Evolutionary conservation across 2,888 invertebrate species (phyloP).

Genomic region (Archaeoteleia sp.): DNA sequence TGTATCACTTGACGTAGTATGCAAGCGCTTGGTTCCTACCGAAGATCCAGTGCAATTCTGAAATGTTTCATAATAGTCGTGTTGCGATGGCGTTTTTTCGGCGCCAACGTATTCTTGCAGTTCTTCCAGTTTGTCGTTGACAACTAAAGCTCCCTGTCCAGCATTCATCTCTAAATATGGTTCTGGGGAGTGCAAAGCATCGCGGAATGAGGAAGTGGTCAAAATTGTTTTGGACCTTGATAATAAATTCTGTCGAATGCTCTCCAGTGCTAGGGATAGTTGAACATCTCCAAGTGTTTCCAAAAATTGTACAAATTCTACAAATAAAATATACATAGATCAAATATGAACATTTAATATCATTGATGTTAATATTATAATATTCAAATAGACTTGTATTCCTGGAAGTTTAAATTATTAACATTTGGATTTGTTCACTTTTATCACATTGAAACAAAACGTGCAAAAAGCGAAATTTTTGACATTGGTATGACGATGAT

Average conservation of each 20-base stretch:
- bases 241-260: constrained; percentile 58
- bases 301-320: constrained; percentile 64
- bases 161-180: constrained; percentile 70
- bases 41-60: constrained; percentile 42
- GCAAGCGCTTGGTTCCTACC: constrained; percentile 9
- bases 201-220: constrained; percentile 18
- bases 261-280: constrained; percentile 57
- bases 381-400: too few species aligned
- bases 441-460: too few species aligned
- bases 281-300: constrained; percentile 60
- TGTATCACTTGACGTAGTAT: neutral
- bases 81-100: constrained; percentile 39
- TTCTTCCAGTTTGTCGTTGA: constrained; percentile 37
- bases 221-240: constrained; percentile 57
- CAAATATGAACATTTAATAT: neutral
- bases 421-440: too few species aligned
- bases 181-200: constrained; percentile 60
- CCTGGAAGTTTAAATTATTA: too few species aligned
- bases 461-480: too few species aligned
- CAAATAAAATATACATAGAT: neutral
- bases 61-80: constrained; percentile 64
- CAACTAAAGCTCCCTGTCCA: constrained; percentile 56
- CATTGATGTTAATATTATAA: too few species aligned
- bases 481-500: too few species aligned
- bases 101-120: constrained; percentile 57